Evolutionary conservation across 2,113 vertebrate species (phyloP).

Genomic region (Mesembrinibis cayennensis): DNA sequence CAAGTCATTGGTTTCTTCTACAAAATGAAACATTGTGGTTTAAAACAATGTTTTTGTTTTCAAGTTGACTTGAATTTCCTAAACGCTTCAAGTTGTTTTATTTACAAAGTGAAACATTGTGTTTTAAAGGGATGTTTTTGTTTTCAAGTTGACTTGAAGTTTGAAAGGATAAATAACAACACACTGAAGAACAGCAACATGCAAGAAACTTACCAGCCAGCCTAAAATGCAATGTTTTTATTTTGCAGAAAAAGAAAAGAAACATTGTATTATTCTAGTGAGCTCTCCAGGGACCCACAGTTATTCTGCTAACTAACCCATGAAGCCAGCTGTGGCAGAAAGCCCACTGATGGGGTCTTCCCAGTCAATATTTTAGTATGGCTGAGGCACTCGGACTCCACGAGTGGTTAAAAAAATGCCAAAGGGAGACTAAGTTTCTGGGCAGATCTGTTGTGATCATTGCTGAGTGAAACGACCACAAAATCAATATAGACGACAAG

Average conservation of each 20-base stretch:
- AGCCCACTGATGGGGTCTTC: not conserved
- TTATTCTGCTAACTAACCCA: not conserved
- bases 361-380: accelerated
- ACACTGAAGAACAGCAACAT: not conserved
- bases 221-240: not conserved
- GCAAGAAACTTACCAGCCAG: not conserved
- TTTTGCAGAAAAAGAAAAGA: not conserved
- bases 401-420: accelerated
- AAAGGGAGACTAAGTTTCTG: not conserved
- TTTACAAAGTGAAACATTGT: not conserved
- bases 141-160: not conserved
- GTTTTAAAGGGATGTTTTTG: not conserved
- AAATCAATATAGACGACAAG: not conserved
- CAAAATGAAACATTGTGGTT: not conserved
- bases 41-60: not conserved
- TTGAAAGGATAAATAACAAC: not conserved
- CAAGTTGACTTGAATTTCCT: not conserved
- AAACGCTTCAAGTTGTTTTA: not conserved
- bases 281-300: not conserved
- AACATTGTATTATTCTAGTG: not conserved
- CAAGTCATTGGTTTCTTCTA: not conserved
- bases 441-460: not conserved
- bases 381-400: not conserved
- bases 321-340: not conserved
- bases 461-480: not conserved